A percentile compares a stretch with the other conserved stretches of the same genome.
These are phyloP conservation scores for Microcebus ravelobensis DNA, from an alignment of 2,113 vertebrate genomes.

Conservation along the genomic window DNA sequence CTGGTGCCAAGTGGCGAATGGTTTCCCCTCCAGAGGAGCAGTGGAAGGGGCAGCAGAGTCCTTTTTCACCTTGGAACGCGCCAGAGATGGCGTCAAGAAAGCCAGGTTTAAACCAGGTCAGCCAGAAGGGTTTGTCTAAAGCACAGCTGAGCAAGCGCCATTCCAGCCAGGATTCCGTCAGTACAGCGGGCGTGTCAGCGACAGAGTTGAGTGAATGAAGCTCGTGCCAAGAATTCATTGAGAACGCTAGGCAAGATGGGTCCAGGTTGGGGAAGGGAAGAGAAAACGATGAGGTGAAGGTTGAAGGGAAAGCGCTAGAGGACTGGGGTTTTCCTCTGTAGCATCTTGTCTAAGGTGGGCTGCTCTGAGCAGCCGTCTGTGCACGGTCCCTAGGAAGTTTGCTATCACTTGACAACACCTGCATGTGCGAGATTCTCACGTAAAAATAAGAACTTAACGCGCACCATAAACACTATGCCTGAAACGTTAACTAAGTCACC, in stretches of 20 bases:
- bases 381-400: not conserved
- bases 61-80: slow-evolving; percentile 48
- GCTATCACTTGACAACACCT: not conserved
- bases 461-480: not conserved
- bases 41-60: slow-evolving; percentile 54
- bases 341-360: not conserved
- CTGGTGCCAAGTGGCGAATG: slow-evolving; percentile 53
- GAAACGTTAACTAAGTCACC: not conserved
- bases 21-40: slow-evolving; percentile 54
- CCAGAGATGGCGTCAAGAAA: slow-evolving; percentile 68
- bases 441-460: not conserved
- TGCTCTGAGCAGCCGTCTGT: not conserved
- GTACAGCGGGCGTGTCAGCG: slow-evolving; percentile 63
- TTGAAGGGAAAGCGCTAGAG: not conserved
- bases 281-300: not conserved
- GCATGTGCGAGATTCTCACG: slow-evolving; percentile 3
- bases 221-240: slow-evolving; percentile 68
- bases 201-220: slow-evolving; percentile 49
- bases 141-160: slow-evolving; percentile 73
- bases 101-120: slow-evolving; percentile 79
- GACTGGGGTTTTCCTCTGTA: not conserved
- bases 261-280: slow-evolving; percentile 2
- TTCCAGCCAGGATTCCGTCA: slow-evolving; percentile 74
- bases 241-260: slow-evolving; percentile 46
- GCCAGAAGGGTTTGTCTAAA: slow-evolving; percentile 72